Conservation (phyloP, 1,140 invertebrate genomes). For the Euura lappo region DNA sequence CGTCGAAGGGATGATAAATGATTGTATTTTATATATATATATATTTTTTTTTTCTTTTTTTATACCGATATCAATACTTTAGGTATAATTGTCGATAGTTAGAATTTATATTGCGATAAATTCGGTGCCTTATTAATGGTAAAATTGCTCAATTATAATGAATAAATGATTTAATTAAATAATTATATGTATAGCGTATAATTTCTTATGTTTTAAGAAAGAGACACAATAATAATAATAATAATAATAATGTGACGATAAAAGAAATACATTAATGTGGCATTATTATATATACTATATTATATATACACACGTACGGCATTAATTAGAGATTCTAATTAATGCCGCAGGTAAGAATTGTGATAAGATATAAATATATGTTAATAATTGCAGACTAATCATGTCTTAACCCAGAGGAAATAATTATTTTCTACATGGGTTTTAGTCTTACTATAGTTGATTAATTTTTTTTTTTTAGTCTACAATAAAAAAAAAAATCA, state of each 20-base stretch:
- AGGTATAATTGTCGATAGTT: too few relatives aligned
- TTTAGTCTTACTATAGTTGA: too few relatives aligned
- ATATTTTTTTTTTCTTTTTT: too few relatives aligned
- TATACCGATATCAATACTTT: too few relatives aligned
- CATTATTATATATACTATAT: slow-evolving; percentile 8
- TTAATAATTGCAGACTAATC: background rate
- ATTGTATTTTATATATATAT: too few relatives aligned
- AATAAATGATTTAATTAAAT: background rate
- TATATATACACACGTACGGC: background rate
- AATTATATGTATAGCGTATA: background rate
- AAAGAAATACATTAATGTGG: background rate
- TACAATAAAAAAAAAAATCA: too few relatives aligned
- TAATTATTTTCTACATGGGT: too few relatives aligned
- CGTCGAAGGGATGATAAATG: too few relatives aligned
- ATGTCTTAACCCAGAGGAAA: too few relatives aligned
- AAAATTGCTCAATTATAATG: slow-evolving; percentile 3
- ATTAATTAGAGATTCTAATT: background rate
- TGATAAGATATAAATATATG: background rate
- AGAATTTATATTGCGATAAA: background rate
- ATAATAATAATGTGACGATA: background rate
- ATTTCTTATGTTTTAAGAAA: too few relatives aligned
- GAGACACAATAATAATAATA: too few relatives aligned
- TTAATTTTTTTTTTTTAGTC: too few relatives aligned
- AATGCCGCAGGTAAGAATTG: background rate
- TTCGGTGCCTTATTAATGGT: background rate